phyloP scores from a whole-genome alignment of 1,140 invertebrate genomes.

The Physella acuta region DNA sequence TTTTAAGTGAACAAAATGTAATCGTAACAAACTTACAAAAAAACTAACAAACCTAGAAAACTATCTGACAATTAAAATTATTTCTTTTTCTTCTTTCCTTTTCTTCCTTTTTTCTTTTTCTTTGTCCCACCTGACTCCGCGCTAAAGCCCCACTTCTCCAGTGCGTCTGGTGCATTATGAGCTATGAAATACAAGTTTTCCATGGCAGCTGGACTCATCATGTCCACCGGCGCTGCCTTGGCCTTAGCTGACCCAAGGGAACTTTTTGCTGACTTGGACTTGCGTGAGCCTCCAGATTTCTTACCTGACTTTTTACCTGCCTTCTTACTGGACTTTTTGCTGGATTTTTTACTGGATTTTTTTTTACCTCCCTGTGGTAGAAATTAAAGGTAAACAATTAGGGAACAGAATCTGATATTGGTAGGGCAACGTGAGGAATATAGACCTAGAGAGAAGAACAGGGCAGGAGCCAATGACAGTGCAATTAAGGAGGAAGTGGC shows the following conservation, averaged over 20 bases:
- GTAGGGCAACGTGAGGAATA: too few relatives aligned
- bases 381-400: too few relatives aligned
- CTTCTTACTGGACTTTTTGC: constrained; percentile 50
- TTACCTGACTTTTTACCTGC: constrained; percentile 50
- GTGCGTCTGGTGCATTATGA: constrained; percentile 49
- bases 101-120: constrained; percentile 41
- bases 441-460: too few relatives aligned
- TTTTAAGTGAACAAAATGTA: too few relatives aligned
- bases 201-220: constrained; percentile 48
- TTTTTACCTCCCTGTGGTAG: constrained; percentile 30
- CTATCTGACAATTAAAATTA: too few relatives aligned
- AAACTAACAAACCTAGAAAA: too few relatives aligned
- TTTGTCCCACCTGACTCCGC: constrained; percentile 41
- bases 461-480: too few relatives aligned
- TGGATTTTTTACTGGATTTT: constrained; percentile 47
- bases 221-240: constrained; percentile 41
- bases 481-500: too few relatives aligned
- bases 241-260: constrained; percentile 40
- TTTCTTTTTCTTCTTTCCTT: constrained; percentile 40
- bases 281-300: constrained; percentile 31
- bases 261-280: constrained; percentile 32
- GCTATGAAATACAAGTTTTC: constrained; percentile 55
- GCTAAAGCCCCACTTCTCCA: constrained; percentile 48
- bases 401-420: too few relatives aligned
- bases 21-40: too few relatives aligned